These are phyloP conservation scores for Plutomurus gul DNA, from an alignment of 1,140 invertebrate genomes.

Conservation along the genomic window DNA sequence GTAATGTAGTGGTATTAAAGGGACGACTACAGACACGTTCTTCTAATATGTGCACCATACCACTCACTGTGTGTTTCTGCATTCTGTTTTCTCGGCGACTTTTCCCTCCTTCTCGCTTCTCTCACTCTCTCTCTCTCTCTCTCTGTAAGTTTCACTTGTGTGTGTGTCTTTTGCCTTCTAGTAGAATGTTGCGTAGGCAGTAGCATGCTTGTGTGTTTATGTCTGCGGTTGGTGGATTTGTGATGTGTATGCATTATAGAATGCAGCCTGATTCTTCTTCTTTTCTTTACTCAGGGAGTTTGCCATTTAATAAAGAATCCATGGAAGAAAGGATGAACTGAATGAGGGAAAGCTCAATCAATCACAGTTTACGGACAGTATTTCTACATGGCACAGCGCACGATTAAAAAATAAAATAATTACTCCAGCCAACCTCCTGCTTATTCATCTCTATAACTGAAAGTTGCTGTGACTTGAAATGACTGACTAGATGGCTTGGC, in stretches of 20 bases:
- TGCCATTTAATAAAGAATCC: constrained; percentile 26
- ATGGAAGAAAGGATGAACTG: constrained; percentile 16
- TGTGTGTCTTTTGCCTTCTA: too few relatives aligned
- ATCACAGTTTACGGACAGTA: constrained; percentile 38
- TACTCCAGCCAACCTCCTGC: constrained; percentile 2
- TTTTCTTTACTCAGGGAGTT: constrained; percentile 1
- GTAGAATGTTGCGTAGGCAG: too few relatives aligned
- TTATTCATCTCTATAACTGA: constrained; percentile 11
- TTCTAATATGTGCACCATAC: too few relatives aligned
- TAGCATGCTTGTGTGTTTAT: too few relatives aligned
- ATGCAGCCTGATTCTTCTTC: too few relatives aligned
- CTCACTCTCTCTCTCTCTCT: background rate
- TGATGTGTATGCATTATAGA: too few relatives aligned
- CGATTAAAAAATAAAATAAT: constrained; percentile 37
- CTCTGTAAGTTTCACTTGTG: too few relatives aligned
- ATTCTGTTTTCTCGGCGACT: background rate
- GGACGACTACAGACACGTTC: too few relatives aligned
- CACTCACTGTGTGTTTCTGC: background rate
- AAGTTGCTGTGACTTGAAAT: background rate
- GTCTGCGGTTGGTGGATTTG: too few relatives aligned
- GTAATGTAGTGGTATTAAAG: too few relatives aligned
- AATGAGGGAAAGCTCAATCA: constrained; percentile 39
- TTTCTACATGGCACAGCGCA: constrained; percentile 21
- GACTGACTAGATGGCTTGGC: background rate
- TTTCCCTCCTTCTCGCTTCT: background rate